phyloP scores from a whole-genome alignment of 2,113 vertebrate genomes.

The Cnemophilus loriae region DNA sequence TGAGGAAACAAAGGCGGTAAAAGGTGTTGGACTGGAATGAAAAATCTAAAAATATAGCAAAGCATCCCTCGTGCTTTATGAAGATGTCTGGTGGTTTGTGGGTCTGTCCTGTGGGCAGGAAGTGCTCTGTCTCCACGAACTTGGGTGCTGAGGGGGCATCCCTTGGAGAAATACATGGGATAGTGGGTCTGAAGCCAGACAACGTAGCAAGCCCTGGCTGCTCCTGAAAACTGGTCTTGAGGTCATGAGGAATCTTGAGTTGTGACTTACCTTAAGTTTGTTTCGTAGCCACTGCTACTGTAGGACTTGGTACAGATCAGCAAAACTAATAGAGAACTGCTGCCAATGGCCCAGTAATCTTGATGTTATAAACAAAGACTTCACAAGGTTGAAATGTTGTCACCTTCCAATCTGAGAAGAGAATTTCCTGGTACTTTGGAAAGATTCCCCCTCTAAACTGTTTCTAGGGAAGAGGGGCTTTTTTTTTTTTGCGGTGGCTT shows the following conservation, averaged over 20 bases:
- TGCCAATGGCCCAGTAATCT: neutral
- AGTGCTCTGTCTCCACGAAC: neutral
- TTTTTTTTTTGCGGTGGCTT: neutral
- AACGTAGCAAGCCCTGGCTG: neutral
- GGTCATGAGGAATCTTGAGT: neutral
- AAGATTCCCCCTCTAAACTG: neutral
- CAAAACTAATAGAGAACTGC: neutral
- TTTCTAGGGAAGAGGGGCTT: neutral
- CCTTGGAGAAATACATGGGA: neutral
- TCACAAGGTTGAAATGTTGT: neutral
- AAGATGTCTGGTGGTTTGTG: fast-evolving
- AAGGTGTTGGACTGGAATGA: neutral
- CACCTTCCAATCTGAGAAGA: neutral
- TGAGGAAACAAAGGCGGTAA: neutral
- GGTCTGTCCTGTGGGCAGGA: neutral
- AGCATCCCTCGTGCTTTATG: neutral
- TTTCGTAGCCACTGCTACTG: neutral
- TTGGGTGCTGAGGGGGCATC: neutral
- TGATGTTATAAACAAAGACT: neutral
- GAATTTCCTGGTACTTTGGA: neutral
- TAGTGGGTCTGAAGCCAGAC: neutral
- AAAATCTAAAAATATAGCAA: neutral
- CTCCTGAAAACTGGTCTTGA: neutral
- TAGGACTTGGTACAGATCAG: neutral
- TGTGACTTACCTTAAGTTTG: neutral